A percentile compares a stretch with the other conserved stretches of the same genome.
Evolutionary conservation across 2,113 vertebrate species (phyloP).

Genomic region (Cariama cristata): DNA sequence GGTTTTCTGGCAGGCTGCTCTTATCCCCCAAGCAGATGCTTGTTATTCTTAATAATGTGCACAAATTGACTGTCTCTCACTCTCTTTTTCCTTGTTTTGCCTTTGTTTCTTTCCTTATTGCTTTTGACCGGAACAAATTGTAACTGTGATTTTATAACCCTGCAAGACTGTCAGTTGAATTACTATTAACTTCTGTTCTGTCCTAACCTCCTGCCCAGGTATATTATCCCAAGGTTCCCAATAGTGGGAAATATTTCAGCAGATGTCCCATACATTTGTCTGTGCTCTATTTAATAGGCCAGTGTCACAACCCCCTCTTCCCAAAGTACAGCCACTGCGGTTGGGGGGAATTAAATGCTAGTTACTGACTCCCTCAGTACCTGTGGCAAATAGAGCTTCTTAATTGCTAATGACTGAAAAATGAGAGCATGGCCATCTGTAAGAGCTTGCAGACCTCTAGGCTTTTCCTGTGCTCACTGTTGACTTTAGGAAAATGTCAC

Average conservation of each 20-base stretch:
- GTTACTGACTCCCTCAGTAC: neutral
- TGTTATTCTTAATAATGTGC: neutral
- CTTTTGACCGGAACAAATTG: neutral
- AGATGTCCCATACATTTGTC: neutral
- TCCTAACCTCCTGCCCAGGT: neutral
- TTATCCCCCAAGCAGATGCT: neutral
- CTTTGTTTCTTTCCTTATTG: neutral
- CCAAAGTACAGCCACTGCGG: neutral
- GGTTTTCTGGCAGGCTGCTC: neutral
- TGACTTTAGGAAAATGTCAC: neutral
- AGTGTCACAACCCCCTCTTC: neutral
- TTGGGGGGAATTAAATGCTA: neutral
- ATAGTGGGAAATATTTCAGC: neutral
- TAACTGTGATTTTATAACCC: neutral
- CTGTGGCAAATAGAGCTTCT: neutral
- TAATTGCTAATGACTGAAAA: neutral
- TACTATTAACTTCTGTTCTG: neutral
- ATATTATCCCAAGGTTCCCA: neutral
- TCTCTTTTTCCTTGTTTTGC: neutral
- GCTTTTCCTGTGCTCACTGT: neutral
- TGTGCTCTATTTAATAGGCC: neutral
- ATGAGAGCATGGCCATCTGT: neutral
- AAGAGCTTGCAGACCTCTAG: neutral
- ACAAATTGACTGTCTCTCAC: neutral
- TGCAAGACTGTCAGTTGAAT: neutral